Evolutionary conservation across 2,113 vertebrate species (phyloP).

Genomic region (Eidolon helvum): DNA sequence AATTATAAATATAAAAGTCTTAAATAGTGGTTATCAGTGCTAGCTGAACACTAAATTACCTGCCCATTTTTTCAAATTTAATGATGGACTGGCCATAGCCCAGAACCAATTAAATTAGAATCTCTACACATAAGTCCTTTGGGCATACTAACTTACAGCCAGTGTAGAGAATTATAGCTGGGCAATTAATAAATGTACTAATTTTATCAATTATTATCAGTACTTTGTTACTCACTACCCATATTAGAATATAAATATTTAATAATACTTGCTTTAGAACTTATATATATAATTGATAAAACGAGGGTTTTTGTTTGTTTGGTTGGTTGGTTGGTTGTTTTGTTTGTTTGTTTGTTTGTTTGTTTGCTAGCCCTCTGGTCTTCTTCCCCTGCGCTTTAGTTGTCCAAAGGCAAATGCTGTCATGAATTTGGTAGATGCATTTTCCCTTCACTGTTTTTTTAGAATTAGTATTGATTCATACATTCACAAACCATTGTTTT

Average conservation of each 20-base stretch:
- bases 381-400: not conserved
- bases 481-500: not conserved
- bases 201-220: not conserved
- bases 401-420: not conserved
- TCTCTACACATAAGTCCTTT: not conserved
- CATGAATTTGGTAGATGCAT: not conserved
- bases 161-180: not conserved
- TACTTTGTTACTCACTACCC: not conserved
- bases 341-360: too few species aligned
- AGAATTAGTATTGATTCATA: not conserved
- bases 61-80: not conserved
- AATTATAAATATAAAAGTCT: not conserved
- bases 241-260: not conserved
- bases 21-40: not conserved
- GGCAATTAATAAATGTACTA: not conserved
- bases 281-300: not conserved
- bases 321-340: too few species aligned
- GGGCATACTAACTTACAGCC: not conserved
- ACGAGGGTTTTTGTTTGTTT: accelerated
- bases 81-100: not conserved
- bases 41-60: not conserved
- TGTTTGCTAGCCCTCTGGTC: not conserved
- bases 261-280: not conserved
- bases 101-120: not conserved
- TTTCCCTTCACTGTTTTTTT: not conserved